Evolutionary conservation across 37 sponge, comb jelly and placozoan genomes (phyloP).

Genomic region (Spongia lamella): DNA sequence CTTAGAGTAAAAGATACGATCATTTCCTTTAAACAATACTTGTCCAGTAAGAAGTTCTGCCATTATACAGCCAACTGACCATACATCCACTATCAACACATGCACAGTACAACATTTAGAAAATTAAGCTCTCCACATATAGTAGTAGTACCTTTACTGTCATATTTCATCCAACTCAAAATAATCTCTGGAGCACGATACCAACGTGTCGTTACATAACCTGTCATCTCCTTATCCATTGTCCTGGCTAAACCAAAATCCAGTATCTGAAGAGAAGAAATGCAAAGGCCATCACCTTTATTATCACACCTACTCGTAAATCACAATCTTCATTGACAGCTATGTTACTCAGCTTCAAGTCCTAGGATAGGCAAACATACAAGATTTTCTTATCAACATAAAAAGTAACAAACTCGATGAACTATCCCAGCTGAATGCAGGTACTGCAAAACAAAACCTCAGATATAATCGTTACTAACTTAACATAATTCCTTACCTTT

Average conservation of each 20-base stretch:
- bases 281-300: too few relatives aligned
- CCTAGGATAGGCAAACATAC: constrained; percentile 9
- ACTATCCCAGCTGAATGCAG: constrained; percentile 90
- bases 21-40: constrained; percentile 88
- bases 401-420: constrained; percentile 68
- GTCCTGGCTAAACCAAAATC: constrained; percentile 98
- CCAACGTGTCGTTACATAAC: constrained; percentile 96
- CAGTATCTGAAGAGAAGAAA: constrained; percentile 63
- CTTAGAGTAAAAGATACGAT: constrained; percentile 76
- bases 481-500: constrained; percentile 54
- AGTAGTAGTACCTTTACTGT: constrained; percentile 55
- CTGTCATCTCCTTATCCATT: constrained; percentile 93
- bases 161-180: constrained; percentile 98
- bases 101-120: too few relatives aligned
- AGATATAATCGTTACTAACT: neutral
- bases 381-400: neutral
- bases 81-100: constrained; percentile 84
- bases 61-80: constrained; percentile 99
- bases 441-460: constrained; percentile 48
- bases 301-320: constrained; percentile 62
- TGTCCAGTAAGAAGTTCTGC: constrained; percentile 95
- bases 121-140: neutral
- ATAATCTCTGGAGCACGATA: constrained; percentile 99
- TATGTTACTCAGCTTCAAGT: constrained; percentile 95
- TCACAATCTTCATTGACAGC: constrained; percentile 98